A percentile compares a stretch with the other conserved stretches of the same genome.
These are phyloP conservation scores for Xiphophorus birchmanni DNA, from an alignment of 2,797 vertebrate genomes.

Conservation along the genomic window DNA sequence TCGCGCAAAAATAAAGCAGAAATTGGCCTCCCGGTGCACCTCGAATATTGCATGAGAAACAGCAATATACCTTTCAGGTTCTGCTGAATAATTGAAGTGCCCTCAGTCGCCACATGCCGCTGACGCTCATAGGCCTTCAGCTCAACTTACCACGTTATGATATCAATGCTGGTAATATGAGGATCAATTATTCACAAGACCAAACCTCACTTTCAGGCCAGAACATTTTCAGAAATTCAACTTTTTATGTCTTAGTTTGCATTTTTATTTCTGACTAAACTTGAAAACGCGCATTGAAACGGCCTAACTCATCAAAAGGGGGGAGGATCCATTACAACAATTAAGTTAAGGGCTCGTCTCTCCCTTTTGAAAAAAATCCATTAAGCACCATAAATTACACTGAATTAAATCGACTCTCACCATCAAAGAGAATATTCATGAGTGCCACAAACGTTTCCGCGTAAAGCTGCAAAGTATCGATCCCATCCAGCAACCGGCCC, in stretches of 20 bases:
- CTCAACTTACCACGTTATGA: conserved; percentile 84
- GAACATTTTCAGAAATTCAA: not conserved
- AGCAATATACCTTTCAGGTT: conserved; percentile 78
- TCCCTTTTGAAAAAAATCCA: not conserved
- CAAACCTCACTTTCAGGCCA: conserved; percentile 17
- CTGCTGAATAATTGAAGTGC: conserved; percentile 85
- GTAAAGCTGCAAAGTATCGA: conserved; percentile 40
- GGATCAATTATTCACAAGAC: conserved; percentile 70
- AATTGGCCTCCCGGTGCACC: conserved; percentile 19
- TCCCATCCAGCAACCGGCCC: conserved; percentile 34
- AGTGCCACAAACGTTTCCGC: conserved; percentile 43
- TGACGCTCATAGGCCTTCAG: conserved; percentile 74
- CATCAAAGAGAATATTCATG: conserved; percentile 76
- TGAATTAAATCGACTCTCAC: conserved; percentile 33
- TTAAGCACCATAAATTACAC: conserved; percentile 27
- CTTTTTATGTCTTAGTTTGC: not conserved
- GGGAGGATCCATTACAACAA: not conserved
- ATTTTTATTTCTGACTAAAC: not conserved
- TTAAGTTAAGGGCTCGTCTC: not conserved
- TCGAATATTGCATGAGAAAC: conserved; percentile 70
- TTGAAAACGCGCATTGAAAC: not conserved
- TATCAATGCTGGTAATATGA: conserved; percentile 78
- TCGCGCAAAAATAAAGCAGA: not conserved
- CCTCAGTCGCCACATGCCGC: conserved; percentile 83
- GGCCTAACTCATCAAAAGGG: not conserved